These are phyloP conservation scores for Melinaea menophilus DNA, from an alignment of 2,888 invertebrate genomes.

Conservation along the genomic window DNA sequence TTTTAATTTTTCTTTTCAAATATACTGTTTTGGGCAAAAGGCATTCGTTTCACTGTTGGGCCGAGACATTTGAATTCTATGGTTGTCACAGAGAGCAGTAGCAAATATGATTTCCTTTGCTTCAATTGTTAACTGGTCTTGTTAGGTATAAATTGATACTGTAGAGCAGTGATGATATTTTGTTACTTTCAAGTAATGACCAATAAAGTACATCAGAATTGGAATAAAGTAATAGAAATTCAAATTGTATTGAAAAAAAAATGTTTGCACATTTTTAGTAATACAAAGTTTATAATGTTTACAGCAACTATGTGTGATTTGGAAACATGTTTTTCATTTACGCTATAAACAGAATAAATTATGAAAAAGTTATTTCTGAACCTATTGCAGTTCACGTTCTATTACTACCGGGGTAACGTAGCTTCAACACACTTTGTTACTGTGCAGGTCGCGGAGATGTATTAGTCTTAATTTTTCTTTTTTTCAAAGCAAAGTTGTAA, in stretches of 20 bases:
- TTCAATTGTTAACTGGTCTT: conserved; percentile 69
- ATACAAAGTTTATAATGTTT: too few species aligned
- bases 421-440: neutral
- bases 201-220: too few species aligned
- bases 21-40: conserved; percentile 75
- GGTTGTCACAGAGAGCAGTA: conserved; percentile 64
- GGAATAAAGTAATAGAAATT: too few species aligned
- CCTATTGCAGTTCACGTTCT: neutral
- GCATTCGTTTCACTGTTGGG: conserved; percentile 70
- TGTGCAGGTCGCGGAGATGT: neutral
- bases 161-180: too few species aligned
- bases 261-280: too few species aligned
- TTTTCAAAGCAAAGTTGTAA: conserved; percentile 18
- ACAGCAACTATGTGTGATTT: too few species aligned
- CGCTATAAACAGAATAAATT: too few species aligned
- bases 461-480: neutral
- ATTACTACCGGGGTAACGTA: neutral
- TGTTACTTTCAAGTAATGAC: too few species aligned
- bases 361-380: too few species aligned
- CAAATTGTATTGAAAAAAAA: too few species aligned
- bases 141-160: conserved; percentile 37
- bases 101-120: conserved; percentile 72
- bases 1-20: conserved; percentile 74
- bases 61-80: conserved; percentile 75
- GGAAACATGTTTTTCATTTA: too few species aligned